These are phyloP conservation scores for Peromyscus nudipes DNA, from an alignment of 2,797 vertebrate genomes.

Conservation along the genomic window DNA sequence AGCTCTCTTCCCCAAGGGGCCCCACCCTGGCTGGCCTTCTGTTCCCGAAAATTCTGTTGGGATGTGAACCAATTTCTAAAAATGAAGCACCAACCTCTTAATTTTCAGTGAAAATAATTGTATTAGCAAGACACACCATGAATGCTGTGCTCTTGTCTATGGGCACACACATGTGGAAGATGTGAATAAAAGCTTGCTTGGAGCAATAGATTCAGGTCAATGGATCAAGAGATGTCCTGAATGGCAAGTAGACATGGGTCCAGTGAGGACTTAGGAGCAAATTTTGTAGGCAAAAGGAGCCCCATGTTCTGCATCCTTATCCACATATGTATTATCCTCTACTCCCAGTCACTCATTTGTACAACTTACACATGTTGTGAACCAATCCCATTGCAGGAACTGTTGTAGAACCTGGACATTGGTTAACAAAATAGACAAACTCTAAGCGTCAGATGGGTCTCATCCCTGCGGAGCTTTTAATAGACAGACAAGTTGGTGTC, in stretches of 20 bases:
- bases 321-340: not conserved
- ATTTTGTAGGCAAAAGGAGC: not conserved
- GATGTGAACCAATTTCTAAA: not conserved
- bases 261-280: not conserved
- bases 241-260: not conserved
- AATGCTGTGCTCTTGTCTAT: not conserved
- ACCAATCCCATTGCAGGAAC: not conserved
- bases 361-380: not conserved
- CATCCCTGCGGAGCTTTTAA: not conserved
- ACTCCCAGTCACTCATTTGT: not conserved
- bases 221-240: not conserved
- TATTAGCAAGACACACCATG: not conserved
- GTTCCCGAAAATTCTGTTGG: slow-evolving; percentile 21
- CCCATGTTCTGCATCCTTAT: not conserved
- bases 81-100: not conserved
- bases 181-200: not conserved
- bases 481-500: not conserved
- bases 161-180: not conserved
- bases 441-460: not conserved
- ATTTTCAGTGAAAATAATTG: not conserved
- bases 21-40: not conserved
- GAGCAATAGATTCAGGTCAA: not conserved
- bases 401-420: not conserved
- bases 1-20: not conserved
- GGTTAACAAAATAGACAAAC: not conserved